Evolutionary conservation across 2,888 invertebrate species (phyloP), one percentile per base, ranked within the genome.

Genomic region (Dolomedes plantarius): DNA sequence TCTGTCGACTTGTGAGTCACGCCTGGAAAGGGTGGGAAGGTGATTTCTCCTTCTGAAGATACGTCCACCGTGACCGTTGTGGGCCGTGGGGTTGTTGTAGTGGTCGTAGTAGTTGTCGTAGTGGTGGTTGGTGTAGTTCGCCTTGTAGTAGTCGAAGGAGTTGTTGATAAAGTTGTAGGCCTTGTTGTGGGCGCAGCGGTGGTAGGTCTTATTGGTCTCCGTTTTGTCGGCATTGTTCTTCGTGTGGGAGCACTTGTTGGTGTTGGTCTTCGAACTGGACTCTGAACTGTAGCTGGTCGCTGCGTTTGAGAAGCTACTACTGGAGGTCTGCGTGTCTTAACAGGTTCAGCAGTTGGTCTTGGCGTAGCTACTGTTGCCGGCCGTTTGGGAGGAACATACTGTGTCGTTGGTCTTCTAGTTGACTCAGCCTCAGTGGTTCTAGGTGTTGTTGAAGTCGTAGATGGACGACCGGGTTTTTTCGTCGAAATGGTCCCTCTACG

Each of bases 41-140:
- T 85, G 7, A 85, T 71, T 19, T 75, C 46, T 32, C 74, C 81
- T 16, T 65, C 68, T 16, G 46, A 36, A 29, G 65, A 27, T 39
- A 27, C 56, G 1, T 28, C 32, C 16, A 7, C 28, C 3, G 36
- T 13, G 9, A 32, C 29, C 7, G 39, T 46, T n/a, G 69, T 28
- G 29, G 50, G 19, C 11, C 13, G 11, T 23, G 56, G 16, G 7
- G 28, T 28, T 7, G 74, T 74, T 67, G 80, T 67, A 19, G 64
- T n/a, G 2, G 28, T 23, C 3, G 39, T 23, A 1, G 76, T 76
- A 16, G 67, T 41, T 39, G 31, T 69, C 3, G 50, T 39, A 2
- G 77, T 68, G 7, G 77, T 83, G 93, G n/a, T n/a, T 6, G 28
- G 19, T 85, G 93, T 93, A 87, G 75, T 94, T 94, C 87, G 94